Evolutionary conservation across 1,140 invertebrate species (phyloP), one percentile per base, ranked within the genome.

Genomic region (Cherax destructor): DNA sequence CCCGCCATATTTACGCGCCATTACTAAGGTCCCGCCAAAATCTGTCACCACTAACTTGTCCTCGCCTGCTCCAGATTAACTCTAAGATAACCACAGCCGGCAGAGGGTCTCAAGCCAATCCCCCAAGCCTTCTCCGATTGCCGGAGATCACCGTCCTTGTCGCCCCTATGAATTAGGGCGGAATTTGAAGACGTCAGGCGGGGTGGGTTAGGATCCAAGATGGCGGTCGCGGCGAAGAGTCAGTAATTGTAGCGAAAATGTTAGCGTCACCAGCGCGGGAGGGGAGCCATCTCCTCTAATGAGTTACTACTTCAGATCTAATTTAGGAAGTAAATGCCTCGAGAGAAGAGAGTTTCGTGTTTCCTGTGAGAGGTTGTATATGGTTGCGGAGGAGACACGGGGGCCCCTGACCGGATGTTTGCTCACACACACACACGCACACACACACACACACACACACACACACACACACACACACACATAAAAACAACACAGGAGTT

Each of bases 1-100:
- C 65, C 83, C 83, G 83, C 83, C 83, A 86, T 86, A 86, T 86
- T 74, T 86, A 86, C 83, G 83, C 83, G 83, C 83, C 83, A 86
- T 86, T 86, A 86, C 83, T 72, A 56, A 86, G 65, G 69, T 24
- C 69, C 69, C 69, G 83, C 83, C 83, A 86, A 69, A 86, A 74
- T 86, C 59, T 86, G 83, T 86, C 83, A 86, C 83, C 83, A 72
- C 69, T 86, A 86, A 86, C 83, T 52, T 86, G 83, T 86, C 83
- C 72, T 86, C 83, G 76, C 83, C 76, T 69, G 83, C 83, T 86
- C 65, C 76, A 86, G 83, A 86, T 86, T 86, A 86, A 86, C 83
- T 86, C 72, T 50, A n/a, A 86, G 83, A 86, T 86, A 86, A 86
- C 69, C 76, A 47, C 52, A 49, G 83, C 30, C 7, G 83, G 83